phyloP scores from a whole-genome alignment of 2,113 vertebrate species.

The Myodes glareolus region DNA sequence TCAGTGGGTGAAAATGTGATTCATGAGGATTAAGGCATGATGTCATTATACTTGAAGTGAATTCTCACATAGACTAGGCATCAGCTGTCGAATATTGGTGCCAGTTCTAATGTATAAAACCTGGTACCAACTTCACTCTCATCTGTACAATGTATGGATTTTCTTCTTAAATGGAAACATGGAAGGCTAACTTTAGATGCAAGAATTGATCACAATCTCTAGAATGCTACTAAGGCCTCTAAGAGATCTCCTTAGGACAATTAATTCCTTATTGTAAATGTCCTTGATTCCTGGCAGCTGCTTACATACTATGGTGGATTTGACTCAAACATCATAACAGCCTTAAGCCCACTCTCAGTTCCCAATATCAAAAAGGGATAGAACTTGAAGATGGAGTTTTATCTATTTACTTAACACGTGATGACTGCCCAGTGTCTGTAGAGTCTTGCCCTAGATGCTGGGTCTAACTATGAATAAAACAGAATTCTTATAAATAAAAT shows the following conservation, averaged over 20 bases:
- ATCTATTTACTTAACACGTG: background rate
- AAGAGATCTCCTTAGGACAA: background rate
- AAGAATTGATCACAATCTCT: background rate
- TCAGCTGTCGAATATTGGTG: background rate
- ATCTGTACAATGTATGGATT: background rate
- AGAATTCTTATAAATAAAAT: background rate
- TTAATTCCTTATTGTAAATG: background rate
- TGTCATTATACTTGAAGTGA: slow-evolving; percentile 57
- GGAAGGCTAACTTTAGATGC: background rate
- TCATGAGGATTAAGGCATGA: slow-evolving; percentile 52
- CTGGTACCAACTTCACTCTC: background rate
- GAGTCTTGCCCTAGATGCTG: background rate
- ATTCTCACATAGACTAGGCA: slow-evolving; percentile 27
- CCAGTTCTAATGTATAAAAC: background rate
- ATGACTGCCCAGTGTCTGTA: background rate
- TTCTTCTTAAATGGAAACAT: slow-evolving; percentile 14
- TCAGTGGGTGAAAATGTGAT: slow-evolving; percentile 38
- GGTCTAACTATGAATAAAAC: background rate
- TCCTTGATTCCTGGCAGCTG: background rate
- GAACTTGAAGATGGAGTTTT: background rate
- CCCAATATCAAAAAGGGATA: background rate
- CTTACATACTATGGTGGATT: background rate
- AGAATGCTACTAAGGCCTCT: background rate
- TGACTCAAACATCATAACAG: background rate
- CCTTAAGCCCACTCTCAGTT: background rate